Conservation (phyloP, 1,140 invertebrate species). For the Atopsyche davidsoni region DNA sequence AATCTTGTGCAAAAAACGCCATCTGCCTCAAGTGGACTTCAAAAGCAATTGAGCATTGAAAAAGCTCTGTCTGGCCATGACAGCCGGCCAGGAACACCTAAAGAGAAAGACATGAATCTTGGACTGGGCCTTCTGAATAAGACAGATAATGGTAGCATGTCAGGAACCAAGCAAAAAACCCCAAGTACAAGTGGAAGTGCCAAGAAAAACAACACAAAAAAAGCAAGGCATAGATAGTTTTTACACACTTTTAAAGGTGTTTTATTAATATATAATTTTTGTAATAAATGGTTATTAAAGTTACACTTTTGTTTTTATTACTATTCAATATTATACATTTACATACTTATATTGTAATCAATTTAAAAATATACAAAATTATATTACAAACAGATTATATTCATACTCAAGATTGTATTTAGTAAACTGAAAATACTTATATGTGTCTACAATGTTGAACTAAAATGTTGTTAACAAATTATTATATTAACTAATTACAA, state of each 20-base stretch:
- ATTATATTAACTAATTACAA: not conserved
- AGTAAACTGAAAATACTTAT: too few relatives aligned
- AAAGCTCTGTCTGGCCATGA: constrained; percentile 43
- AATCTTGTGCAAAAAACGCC: constrained; percentile 45
- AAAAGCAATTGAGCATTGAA: constrained; percentile 49
- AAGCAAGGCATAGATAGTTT: constrained; percentile 61
- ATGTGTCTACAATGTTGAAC: too few relatives aligned
- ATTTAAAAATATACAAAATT: too few relatives aligned
- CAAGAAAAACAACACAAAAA: constrained; percentile 63
- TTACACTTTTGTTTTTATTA: too few relatives aligned
- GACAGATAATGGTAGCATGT: constrained; percentile 42
- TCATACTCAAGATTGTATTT: too few relatives aligned
- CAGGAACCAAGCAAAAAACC: constrained; percentile 54
- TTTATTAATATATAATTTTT: too few relatives aligned
- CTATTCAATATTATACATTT: too few relatives aligned
- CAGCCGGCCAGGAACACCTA: constrained; percentile 44
- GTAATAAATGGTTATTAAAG: too few relatives aligned
- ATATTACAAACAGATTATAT: too few relatives aligned
- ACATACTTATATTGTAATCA: too few relatives aligned
- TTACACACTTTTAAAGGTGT: too few relatives aligned
- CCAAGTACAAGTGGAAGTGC: constrained; percentile 49
- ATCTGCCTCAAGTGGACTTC: constrained; percentile 44
- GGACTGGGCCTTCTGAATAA: constrained; percentile 36
- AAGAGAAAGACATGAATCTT: constrained; percentile 48
- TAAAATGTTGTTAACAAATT: too few relatives aligned